A percentile compares a stretch with the other conserved stretches of the same genome.
phyloP scores from a whole-genome alignment of 2,797 vertebrate genomes.

The Epinephelus awoara region DNA sequence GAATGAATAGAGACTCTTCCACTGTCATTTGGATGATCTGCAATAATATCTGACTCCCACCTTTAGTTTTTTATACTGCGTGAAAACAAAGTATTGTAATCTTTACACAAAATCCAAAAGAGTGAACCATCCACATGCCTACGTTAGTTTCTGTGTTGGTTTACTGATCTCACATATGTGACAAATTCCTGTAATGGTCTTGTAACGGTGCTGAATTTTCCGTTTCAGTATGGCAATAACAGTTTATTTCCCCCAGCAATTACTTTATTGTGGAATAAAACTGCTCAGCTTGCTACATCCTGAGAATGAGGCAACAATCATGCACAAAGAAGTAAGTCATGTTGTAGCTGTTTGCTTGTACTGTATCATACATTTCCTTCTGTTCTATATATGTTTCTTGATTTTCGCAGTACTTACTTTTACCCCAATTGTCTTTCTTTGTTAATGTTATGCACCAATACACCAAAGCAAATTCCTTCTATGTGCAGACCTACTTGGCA shows the following conservation, averaged over 20 bases:
- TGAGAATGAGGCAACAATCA: not conserved
- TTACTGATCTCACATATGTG: conserved; percentile 4
- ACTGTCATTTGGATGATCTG: conserved; percentile 33
- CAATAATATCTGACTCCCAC: conserved; percentile 42
- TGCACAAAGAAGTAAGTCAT: not conserved
- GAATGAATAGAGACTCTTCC: conserved; percentile 43
- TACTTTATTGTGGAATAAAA: conserved; percentile 5
- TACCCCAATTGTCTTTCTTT: too few relatives aligned
- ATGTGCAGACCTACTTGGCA: too few relatives aligned
- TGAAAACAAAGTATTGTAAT: conserved; percentile 10
- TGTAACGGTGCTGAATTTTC: not conserved
- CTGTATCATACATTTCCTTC: too few relatives aligned
- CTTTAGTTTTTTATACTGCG: conserved; percentile 1
- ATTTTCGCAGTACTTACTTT: too few relatives aligned
- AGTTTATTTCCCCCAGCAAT: not conserved
- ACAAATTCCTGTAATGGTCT: not conserved
- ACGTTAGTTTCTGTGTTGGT: not conserved
- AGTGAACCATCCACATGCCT: conserved; percentile 2
- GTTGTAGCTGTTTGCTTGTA: not conserved
- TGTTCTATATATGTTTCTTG: too few relatives aligned
- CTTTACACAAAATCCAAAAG: not conserved
- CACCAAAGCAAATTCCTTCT: too few relatives aligned
- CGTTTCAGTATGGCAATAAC: not conserved
- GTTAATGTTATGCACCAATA: too few relatives aligned
- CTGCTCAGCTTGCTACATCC: not conserved